A percentile compares a stretch with the other conserved stretches of the same genome.
These are phyloP conservation scores for Danio jaintianensis DNA, from an alignment of 2,797 vertebrate species.

Conservation along the genomic window DNA sequence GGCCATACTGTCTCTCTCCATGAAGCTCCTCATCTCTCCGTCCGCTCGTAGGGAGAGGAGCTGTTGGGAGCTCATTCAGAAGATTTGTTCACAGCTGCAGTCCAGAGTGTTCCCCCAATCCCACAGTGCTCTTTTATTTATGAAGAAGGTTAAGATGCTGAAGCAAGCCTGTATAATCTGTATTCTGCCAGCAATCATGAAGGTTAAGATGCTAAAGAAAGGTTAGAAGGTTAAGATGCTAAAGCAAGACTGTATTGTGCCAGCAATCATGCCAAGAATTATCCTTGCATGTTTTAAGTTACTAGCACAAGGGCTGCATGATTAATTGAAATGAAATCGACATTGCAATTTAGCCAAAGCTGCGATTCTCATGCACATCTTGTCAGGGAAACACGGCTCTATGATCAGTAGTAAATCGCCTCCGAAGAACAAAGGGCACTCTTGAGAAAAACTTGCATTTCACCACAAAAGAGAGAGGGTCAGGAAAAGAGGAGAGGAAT, in stretches of 20 bases:
- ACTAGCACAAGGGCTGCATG: not conserved
- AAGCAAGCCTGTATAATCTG: not conserved
- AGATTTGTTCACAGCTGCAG: slow-evolving; percentile 28
- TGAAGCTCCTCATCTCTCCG: slow-evolving; percentile 48
- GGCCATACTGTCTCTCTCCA: slow-evolving; percentile 38
- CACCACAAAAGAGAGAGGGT: too few species aligned
- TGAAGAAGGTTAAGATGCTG: slow-evolving; percentile 16
- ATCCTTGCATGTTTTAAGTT: not conserved
- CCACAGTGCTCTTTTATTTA: slow-evolving; percentile 6
- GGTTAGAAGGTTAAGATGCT: slow-evolving; percentile 8
- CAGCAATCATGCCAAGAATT: not conserved
- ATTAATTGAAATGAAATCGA: too few species aligned
- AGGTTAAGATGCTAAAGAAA: not conserved
- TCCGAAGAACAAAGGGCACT: too few species aligned
- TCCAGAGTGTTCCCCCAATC: not conserved
- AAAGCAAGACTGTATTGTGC: not conserved
- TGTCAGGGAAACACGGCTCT: too few species aligned
- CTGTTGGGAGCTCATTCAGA: slow-evolving; percentile 15
- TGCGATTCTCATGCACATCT: too few species aligned
- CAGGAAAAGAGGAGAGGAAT: too few species aligned
- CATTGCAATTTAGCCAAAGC: too few species aligned
- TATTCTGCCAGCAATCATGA: not conserved
- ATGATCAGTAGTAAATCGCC: too few species aligned
- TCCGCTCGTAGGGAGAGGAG: slow-evolving; percentile 56
- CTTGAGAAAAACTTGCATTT: too few species aligned